Evolutionary conservation across 2,113 vertebrate genomes (phyloP), one percentile per base, ranked within the genome.

Genomic region (Xyrauchen texanus): DNA sequence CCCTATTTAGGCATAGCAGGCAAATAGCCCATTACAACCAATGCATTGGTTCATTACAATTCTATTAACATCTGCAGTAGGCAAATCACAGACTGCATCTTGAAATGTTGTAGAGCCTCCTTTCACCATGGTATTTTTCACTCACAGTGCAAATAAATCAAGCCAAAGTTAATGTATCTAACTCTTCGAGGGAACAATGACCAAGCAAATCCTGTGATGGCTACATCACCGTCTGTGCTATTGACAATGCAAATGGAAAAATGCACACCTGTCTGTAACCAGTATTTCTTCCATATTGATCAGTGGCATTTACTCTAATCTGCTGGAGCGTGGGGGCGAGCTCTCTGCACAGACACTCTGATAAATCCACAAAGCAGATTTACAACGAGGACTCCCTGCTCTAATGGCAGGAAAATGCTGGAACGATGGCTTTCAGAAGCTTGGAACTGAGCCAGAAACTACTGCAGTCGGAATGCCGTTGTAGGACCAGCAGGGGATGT

Each of bases 351-450:
- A 79, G 66, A 77, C 61, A 67, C 68, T 69, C 63, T 71, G 73
- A 77, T 81, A 65, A 77, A 82, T 64, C 69, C 79, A 80, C 80
- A 80, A 64, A 83, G 80, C 68, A 71, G 78, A 81, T 84, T 84
- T 84, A 84, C 68, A 69, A 71, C 65, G 58, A 80, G 70, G 44
- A 34, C 21, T 34, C 21, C 21, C 21, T 3, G 53, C 49, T 62
- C 77, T 76, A 81, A 82, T 77, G 81, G 83, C 47, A 82, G 83
- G 67, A 81, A 84, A 84, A 86, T 79, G 62, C 51, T 15, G 42
- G 6, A n/a, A 13, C 44, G 76, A 82, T 68, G 52, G 52, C 65
- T 81, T 86, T 68, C 77, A 72, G 62, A 66, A 46, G 16, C 45
- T 67, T 85, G 84, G 82, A 84, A 63, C 34, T 66, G 15, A 4